phyloP scores from a whole-genome alignment of 92 coral and sea anemone species.

The Epizoanthus scotinus region DNA sequence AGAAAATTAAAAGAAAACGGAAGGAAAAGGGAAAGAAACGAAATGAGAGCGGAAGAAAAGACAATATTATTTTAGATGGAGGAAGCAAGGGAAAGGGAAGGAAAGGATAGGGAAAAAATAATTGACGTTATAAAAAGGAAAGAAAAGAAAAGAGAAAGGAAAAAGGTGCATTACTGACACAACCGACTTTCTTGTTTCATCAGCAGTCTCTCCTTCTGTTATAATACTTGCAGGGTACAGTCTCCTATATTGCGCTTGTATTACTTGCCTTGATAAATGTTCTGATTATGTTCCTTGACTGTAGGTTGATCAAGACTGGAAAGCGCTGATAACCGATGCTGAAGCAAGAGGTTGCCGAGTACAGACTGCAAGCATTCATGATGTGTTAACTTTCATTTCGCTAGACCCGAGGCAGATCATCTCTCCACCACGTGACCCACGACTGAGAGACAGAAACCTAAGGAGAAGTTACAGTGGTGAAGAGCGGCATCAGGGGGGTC shows the following conservation, averaged over 20 bases:
- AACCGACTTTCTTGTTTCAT: too few relatives aligned
- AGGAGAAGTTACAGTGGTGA: slow-evolving; percentile 29
- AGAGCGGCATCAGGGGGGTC: neutral
- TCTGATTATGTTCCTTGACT: neutral
- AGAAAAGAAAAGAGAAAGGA: too few relatives aligned
- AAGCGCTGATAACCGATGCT: slow-evolving; percentile 25
- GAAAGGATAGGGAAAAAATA: too few relatives aligned
- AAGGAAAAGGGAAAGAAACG: neutral
- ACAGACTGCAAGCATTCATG: neutral
- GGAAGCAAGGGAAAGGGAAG: neutral
- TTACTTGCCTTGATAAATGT: too few relatives aligned
- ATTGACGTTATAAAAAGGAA: neutral
- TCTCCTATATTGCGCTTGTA: too few relatives aligned
- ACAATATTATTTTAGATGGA: neutral
- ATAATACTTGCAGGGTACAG: too few relatives aligned
- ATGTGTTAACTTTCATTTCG: slow-evolving; percentile 16
- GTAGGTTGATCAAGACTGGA: slow-evolving; percentile 36
- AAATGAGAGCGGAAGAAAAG: neutral
- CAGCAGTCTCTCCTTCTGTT: too few relatives aligned
- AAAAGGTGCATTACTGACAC: too few relatives aligned
- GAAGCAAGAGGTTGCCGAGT: slow-evolving; percentile 32
- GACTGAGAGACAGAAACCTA: slow-evolving; percentile 13
- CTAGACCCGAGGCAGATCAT: neutral
- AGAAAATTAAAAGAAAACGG: neutral
- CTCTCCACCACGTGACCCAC: slow-evolving; percentile 32